Evolutionary conservation across 2,888 invertebrate species (phyloP).

Genomic region (Drosophila nr. perissopoda): DNA sequence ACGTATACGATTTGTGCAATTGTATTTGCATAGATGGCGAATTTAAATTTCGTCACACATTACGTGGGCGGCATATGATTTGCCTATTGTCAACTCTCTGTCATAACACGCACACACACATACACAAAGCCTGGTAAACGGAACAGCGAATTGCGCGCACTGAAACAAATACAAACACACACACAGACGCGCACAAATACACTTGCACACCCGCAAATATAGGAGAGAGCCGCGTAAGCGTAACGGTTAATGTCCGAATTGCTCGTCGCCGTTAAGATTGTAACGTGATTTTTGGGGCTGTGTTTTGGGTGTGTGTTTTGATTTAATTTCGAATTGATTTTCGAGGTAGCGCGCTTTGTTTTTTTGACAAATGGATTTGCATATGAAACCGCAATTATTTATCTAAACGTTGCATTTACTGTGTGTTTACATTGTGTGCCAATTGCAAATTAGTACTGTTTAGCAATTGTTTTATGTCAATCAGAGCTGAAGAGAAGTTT

Average conservation of each 20-base stretch:
- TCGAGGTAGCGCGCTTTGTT: conserved; percentile 45
- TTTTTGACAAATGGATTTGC: conserved; percentile 63
- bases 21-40: conserved; percentile 74
- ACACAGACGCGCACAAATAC: conserved; percentile 4
- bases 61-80: conserved; percentile 78
- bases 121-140: background rate
- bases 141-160: conserved; percentile 15
- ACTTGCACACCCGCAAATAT: conserved; percentile 11
- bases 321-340: conserved; percentile 76
- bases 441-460: conserved; percentile 26
- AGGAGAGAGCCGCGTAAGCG: conserved; percentile 49
- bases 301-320: conserved; percentile 56
- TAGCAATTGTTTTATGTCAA: conserved; percentile 32
- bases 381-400: conserved; percentile 70
- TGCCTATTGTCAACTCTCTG: conserved; percentile 73
- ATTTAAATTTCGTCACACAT: conserved; percentile 82
- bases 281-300: conserved; percentile 38
- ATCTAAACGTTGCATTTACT: conserved; percentile 36
- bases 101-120: conserved; percentile 36
- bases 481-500: conserved; percentile 33
- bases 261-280: conserved; percentile 40
- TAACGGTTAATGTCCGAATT: conserved; percentile 72
- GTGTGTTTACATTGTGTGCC: conserved; percentile 26
- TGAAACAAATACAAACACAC: background rate
- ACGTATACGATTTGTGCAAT: conserved; percentile 55